A percentile compares a stretch with the other conserved stretches of the same genome.
phyloP scores from a whole-genome alignment of 2,113 vertebrate species.

The Nothoprocta pentlandii region DNA sequence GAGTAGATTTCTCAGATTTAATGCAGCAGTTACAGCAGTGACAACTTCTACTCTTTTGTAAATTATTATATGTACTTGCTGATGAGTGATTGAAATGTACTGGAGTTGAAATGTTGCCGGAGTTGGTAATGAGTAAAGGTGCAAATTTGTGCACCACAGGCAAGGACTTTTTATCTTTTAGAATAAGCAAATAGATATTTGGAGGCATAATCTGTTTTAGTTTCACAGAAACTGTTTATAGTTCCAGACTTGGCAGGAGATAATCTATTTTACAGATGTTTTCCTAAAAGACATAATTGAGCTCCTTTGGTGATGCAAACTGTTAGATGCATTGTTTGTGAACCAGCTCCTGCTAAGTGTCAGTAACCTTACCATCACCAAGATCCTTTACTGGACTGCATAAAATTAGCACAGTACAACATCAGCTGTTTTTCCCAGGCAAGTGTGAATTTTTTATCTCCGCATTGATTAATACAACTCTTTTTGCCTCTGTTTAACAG shows the following conservation, averaged over 20 bases:
- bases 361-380: not conserved
- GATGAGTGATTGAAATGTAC: rapidly evolving
- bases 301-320: not conserved
- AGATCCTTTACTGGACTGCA: not conserved
- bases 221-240: not conserved
- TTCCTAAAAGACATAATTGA: not conserved
- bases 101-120: not conserved
- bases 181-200: not conserved
- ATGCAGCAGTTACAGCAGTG: not conserved
- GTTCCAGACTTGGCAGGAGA: not conserved
- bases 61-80: not conserved
- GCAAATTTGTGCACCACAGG: not conserved
- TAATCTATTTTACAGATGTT: not conserved
- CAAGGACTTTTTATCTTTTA: not conserved
- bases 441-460: not conserved
- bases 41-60: not conserved
- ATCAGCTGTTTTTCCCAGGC: not conserved
- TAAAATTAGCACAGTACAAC: not conserved
- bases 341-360: not conserved
- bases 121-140: not conserved
- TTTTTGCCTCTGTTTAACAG: not conserved
- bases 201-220: not conserved
- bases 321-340: not conserved
- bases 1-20: not conserved
- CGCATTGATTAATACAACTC: not conserved